Conservation (phyloP, 2,888 invertebrate genomes). For the Brenthis ino region DNA sequence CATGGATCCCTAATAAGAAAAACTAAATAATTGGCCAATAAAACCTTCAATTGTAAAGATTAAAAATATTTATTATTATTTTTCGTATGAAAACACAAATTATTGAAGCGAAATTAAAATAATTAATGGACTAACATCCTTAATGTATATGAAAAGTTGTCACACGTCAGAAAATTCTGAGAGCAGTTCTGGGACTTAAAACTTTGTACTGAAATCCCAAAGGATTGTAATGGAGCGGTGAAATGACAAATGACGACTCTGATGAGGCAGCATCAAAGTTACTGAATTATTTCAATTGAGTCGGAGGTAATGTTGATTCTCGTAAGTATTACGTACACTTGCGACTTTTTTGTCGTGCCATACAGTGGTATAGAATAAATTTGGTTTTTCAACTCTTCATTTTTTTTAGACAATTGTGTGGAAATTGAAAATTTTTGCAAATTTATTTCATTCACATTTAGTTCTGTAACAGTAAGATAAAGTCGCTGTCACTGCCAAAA, state of each 20-base stretch:
- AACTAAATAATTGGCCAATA: no score
- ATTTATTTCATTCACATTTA: background rate
- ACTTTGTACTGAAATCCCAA: constrained; percentile 24
- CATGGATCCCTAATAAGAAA: no score
- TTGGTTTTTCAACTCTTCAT: no score
- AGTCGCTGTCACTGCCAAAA: no score
- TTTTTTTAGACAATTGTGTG: background rate
- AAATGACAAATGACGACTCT: constrained; percentile 29
- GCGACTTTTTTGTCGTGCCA: background rate
- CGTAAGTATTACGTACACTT: constrained; percentile 11
- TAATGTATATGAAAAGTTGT: constrained; percentile 27
- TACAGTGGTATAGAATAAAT: no score
- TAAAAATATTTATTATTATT: no score
- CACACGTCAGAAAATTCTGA: constrained; percentile 30
- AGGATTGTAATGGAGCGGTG: constrained; percentile 29
- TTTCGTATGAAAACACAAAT: background rate
- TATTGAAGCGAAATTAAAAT: background rate
- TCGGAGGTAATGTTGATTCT: constrained; percentile 28
- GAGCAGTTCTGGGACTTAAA: constrained; percentile 23
- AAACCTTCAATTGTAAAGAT: no score
- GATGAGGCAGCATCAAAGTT: constrained; percentile 32
- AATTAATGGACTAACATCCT: background rate
- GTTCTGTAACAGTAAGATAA: no score
- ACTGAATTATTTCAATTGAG: constrained; percentile 33
- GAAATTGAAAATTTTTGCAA: background rate